Base-by-base conservation (phyloP, 2,113 vertebrate species). In the Mastomys natalensis region DNA sequence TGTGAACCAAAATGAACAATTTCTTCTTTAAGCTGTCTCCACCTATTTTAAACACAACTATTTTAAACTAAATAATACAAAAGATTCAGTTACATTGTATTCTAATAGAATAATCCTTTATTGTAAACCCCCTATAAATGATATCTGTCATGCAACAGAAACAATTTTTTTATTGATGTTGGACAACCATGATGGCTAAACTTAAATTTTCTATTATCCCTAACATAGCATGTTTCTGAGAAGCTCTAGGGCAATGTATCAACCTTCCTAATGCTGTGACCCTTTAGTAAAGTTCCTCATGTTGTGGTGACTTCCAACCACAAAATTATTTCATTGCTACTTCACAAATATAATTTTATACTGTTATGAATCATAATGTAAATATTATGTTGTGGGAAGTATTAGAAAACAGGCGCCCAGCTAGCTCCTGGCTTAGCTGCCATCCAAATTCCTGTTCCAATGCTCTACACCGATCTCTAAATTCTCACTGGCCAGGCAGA, bases 151-250 rank as follows among this genome's bases (percentile, higher is more conserved):
- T 55, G 90, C 34, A 90, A 11, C 12, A 77, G 40, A 92, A 96
- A 95, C 40, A 58, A 55, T 95, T 94, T 66, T 43, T 81, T 86
- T 85, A 10, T 72, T 40, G 89, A 90, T 53, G 45, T 93, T 88
- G 64, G 70, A 37, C 31, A 95, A 34, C 24, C 29, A 86, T 51
- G 51, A 15, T 77, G 22, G 26, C 16, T 95, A 93, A 90, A 90
- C n/a, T 53, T 64, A 95, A 97, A 76, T 84, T 90, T 87, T 84
- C 31, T 87, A 53, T 16, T 89, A 37, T 80, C 26, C 12, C 12
- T 94, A 72, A 87, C n/a, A 60, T 31, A 37, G 3, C 19, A 76
- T 84, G 74, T 4, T 55, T n/a, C 58, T 92, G 26, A 81, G 43
- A 24, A 84, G 45, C 45, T 90, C 21, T 77, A 29, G 40, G 89